Percentiles rank a stretch among this genome's conserved stretches.
These are phyloP conservation scores for Bubalus kerabau DNA, from an alignment of 2,113 vertebrate genomes.

Conservation along the genomic window DNA sequence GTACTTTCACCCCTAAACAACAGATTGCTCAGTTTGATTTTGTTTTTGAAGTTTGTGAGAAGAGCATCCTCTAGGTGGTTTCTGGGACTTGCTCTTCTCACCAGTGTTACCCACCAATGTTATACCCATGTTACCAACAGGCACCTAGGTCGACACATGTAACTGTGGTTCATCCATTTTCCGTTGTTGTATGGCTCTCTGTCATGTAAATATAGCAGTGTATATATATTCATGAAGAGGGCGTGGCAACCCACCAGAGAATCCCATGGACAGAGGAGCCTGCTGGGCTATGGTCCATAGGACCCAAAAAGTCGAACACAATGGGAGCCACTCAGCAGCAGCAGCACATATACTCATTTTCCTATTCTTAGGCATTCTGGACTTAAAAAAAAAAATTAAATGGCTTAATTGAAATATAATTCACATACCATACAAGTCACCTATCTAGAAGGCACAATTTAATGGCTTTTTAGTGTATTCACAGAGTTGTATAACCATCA, in stretches of 20 bases:
- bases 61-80: not conserved
- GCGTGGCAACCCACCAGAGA: not conserved
- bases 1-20: not conserved
- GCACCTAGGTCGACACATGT: not conserved
- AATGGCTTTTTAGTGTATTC: not conserved
- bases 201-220: not conserved
- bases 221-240: not conserved
- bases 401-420: not conserved
- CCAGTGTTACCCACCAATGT: not conserved
- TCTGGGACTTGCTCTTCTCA: not conserved
- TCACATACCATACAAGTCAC: not conserved
- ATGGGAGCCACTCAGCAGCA: not conserved
- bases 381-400: not conserved
- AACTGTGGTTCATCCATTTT: not conserved
- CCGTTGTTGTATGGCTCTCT: not conserved
- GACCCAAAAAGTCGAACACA: not conserved
- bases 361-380: not conserved
- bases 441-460: not conserved
- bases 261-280: not conserved
- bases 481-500: not conserved
- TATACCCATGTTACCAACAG: not conserved
- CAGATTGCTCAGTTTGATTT: not conserved
- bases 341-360: not conserved
- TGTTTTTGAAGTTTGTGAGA: not conserved
- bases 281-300: not conserved